Conservation (phyloP, 2,888 invertebrate genomes). For the Epistrophe eligans region DNA sequence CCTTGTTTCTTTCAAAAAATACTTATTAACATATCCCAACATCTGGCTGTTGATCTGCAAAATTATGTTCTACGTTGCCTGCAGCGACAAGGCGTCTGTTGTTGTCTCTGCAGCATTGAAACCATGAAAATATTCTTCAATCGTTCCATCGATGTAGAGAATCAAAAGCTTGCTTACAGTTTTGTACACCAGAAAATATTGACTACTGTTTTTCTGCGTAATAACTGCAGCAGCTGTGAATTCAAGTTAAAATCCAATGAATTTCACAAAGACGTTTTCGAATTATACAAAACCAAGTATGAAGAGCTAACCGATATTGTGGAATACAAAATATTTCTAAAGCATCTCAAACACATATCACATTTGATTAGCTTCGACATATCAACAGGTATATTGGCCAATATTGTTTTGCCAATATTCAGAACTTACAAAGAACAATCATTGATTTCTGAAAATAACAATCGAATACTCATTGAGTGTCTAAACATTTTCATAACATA, state of each 20-base stretch:
- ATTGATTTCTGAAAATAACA: slow-evolving; percentile 9
- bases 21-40: slow-evolving; percentile 79
- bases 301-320: slow-evolving; percentile 56
- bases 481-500: slow-evolving; percentile 82
- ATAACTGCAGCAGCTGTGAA: slow-evolving; percentile 80
- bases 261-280: slow-evolving; percentile 78
- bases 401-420: slow-evolving; percentile 82
- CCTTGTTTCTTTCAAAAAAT: slow-evolving; percentile 82
- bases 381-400: slow-evolving; percentile 81
- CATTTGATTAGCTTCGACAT: slow-evolving; percentile 80
- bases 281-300: slow-evolving; percentile 54
- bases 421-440: slow-evolving; percentile 78
- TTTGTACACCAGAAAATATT: slow-evolving; percentile 81
- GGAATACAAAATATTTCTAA: slow-evolving; percentile 77
- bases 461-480: slow-evolving; percentile 79
- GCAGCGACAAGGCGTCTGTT: slow-evolving; percentile 81
- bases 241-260: slow-evolving; percentile 80
- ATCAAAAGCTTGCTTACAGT: slow-evolving; percentile 81
- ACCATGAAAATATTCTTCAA: slow-evolving; percentile 79
- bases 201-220: slow-evolving; percentile 79
- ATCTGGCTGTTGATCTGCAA: slow-evolving; percentile 78
- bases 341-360: slow-evolving; percentile 82
- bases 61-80: slow-evolving; percentile 80
- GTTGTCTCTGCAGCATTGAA: slow-evolving; percentile 81
- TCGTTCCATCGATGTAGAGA: slow-evolving; percentile 77